phyloP scores from a whole-genome alignment of 2,113 vertebrate species.

The Scatophagus argus region DNA sequence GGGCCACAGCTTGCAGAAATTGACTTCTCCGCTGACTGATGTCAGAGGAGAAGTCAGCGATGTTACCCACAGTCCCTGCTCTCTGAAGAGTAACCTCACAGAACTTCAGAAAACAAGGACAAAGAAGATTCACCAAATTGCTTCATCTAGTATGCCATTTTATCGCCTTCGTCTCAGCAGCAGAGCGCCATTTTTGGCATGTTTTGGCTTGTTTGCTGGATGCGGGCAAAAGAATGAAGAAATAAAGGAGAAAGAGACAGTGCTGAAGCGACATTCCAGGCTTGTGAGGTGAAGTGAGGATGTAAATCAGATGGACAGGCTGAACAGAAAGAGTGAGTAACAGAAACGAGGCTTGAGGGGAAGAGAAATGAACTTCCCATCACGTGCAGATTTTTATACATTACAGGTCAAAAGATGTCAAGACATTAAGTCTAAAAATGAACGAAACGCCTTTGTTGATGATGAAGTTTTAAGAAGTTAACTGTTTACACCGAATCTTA shows the following conservation, averaged over 20 bases:
- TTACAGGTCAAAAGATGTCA: not conserved
- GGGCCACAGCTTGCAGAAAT: constrained; percentile 21
- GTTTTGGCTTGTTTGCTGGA: constrained; percentile 19
- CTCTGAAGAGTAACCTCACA: constrained; percentile 6
- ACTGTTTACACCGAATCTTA: no score
- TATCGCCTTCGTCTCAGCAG: not conserved
- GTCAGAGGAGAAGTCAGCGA: constrained; percentile 21
- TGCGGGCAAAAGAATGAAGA: not conserved
- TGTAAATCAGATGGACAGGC: constrained; percentile 22
- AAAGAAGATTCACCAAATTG: not conserved
- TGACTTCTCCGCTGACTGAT: constrained; percentile 39
- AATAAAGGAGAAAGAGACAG: not conserved
- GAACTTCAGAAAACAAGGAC: not conserved
- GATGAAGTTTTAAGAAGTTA: no score
- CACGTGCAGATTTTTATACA: not conserved
- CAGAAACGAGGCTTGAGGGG: constrained; percentile 38
- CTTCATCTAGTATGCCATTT: constrained; percentile 9
- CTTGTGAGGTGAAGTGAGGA: constrained; percentile 14
- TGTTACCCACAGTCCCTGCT: constrained; percentile 44
- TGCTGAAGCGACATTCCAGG: not conserved
- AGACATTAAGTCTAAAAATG: not conserved
- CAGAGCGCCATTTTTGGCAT: constrained; percentile 5
- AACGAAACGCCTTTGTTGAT: no score
- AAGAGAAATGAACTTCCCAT: constrained; percentile 10
- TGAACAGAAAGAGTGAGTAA: constrained; percentile 26